phyloP scores from a whole-genome alignment of 2,797 vertebrate species.

The Perodicticus potto region DNA sequence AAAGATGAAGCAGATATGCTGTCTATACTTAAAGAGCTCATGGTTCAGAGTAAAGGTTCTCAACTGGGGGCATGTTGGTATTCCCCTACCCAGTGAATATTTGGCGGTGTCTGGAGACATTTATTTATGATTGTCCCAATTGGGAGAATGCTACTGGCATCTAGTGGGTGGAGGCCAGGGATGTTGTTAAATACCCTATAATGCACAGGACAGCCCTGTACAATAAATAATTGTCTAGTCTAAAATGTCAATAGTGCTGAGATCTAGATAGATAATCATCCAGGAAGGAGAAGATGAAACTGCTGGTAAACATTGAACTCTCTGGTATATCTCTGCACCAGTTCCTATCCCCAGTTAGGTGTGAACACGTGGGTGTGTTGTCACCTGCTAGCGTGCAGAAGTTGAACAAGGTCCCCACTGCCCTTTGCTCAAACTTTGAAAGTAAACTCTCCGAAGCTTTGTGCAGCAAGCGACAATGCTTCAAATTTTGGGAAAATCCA shows the following conservation, averaged over 20 bases:
- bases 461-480: neutral
- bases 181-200: neutral
- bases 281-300: neutral
- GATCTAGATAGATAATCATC: neutral
- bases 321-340: neutral
- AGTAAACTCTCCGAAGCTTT: neutral
- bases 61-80: neutral
- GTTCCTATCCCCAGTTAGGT: neutral
- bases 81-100: neutral
- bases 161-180: neutral
- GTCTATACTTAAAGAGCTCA: neutral
- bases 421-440: neutral
- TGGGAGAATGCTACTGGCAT: neutral
- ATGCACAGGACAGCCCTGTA: neutral
- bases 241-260: neutral
- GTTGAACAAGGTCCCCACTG: neutral
- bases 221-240: neutral
- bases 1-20: neutral
- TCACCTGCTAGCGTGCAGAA: fast-evolving
- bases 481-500: neutral
- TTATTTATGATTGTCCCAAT: neutral
- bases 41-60: neutral
- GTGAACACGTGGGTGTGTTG: neutral
- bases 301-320: constrained; percentile 34
- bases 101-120: neutral